Conservation (phyloP, 2,888 invertebrate genomes). For the Drosophila robusta region DNA sequence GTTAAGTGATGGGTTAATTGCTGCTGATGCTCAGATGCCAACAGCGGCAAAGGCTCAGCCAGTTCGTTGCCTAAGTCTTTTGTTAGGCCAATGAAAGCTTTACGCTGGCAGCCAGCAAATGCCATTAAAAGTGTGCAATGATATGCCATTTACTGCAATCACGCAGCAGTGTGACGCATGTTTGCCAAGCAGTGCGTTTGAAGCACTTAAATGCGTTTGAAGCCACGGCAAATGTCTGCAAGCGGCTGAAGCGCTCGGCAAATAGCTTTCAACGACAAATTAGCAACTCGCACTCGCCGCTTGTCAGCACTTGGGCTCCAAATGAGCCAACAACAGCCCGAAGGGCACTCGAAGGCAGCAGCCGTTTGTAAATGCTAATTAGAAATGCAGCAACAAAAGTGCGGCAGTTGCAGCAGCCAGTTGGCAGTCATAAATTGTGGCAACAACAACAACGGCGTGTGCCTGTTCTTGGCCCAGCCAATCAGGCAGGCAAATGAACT, state of each 20-base stretch:
- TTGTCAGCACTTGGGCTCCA: constrained; percentile 60
- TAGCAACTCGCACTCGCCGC: constrained; percentile 34
- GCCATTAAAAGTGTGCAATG: constrained; percentile 10
- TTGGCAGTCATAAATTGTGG: constrained; percentile 52
- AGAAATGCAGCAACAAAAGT: constrained; percentile 62
- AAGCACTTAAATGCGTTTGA: constrained; percentile 7
- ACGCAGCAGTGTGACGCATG: constrained; percentile 8
- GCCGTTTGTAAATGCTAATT: constrained; percentile 76
- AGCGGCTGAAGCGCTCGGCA: constrained; percentile 30
- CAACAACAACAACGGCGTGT: constrained; percentile 27
- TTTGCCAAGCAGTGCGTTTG: constrained; percentile 9
- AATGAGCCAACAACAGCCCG: constrained; percentile 55
- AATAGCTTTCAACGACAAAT: constrained; percentile 53
- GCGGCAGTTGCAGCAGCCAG: constrained; percentile 9
- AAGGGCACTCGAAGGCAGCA: constrained; percentile 34
- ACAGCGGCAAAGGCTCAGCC: constrained; percentile 15
- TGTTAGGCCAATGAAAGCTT: constrained; percentile 36
- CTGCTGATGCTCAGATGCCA: constrained; percentile 25
- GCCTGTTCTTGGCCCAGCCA: constrained; percentile 23
- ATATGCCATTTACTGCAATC: constrained; percentile 19
- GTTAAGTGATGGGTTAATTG: constrained; percentile 77
- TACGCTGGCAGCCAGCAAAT: constrained; percentile 1
- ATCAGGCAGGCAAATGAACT: constrained; percentile 75
- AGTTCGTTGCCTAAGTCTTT: constrained; percentile 70
- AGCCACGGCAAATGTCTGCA: constrained; percentile 2